These are phyloP conservation scores for Anhinga anhinga DNA, from an alignment of 2,113 vertebrate genomes.

Conservation along the genomic window DNA sequence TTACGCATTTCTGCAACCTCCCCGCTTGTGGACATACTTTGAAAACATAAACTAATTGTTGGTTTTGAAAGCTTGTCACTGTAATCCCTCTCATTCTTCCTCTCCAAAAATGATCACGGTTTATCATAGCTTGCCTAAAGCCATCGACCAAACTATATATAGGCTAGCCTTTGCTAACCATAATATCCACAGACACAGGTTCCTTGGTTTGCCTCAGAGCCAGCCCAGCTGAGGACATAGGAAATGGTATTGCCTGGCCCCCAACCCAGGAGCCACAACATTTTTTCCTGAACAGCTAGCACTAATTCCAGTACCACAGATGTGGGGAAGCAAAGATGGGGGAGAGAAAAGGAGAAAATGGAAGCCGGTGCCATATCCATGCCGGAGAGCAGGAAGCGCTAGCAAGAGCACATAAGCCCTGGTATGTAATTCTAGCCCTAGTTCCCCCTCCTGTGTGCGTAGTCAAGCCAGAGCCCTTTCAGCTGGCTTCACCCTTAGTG, in stretches of 20 bases:
- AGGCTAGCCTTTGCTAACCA: constrained; percentile 3
- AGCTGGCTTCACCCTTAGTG: background rate
- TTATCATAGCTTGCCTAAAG: constrained; percentile 30
- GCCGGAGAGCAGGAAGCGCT: background rate
- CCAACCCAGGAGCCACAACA: constrained; percentile 3
- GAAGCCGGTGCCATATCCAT: background rate
- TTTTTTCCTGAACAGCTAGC: constrained; percentile 43
- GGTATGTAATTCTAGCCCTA: background rate
- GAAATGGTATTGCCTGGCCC: constrained; percentile 22
- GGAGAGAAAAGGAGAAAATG: background rate
- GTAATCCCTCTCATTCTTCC: constrained; percentile 35
- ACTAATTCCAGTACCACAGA: background rate
- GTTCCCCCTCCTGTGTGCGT: background rate
- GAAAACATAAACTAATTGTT: constrained; percentile 54
- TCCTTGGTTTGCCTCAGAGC: constrained; percentile 37
- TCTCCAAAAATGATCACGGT: constrained; percentile 14
- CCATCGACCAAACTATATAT: constrained; percentile 47
- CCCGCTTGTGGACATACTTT: background rate
- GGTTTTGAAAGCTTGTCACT: constrained; percentile 52
- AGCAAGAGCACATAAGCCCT: rapidly evolving
- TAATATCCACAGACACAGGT: constrained; percentile 53
- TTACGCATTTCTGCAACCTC: background rate
- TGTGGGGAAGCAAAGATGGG: background rate
- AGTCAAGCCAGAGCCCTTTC: background rate
- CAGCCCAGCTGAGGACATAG: background rate